Evolutionary conservation across 2,888 invertebrate genomes (phyloP).

Genomic region (Diadegma fenestrale): DNA sequence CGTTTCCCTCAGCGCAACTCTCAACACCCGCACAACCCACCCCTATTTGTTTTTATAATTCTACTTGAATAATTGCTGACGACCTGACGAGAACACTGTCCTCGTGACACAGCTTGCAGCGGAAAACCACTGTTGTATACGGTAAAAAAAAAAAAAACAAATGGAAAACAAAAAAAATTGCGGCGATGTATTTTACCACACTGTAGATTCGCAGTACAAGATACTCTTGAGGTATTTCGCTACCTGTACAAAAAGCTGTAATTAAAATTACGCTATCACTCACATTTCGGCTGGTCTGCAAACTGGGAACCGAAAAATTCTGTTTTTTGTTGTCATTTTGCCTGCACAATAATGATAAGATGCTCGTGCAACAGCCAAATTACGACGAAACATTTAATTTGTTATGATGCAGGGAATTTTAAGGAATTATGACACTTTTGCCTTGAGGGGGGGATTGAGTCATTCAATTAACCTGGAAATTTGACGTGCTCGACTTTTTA

Average conservation of each 20-base stretch:
- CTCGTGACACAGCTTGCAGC: slow-evolving; percentile 44
- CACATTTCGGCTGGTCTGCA: neutral
- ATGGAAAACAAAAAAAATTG: neutral
- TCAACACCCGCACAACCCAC: slow-evolving; percentile 69
- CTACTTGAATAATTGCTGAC: slow-evolving; percentile 79
- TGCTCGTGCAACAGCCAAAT: neutral
- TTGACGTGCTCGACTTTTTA: slow-evolving; percentile 13
- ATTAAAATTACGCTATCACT: slow-evolving; percentile 24
- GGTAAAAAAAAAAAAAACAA: neutral
- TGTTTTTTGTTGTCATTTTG: neutral
- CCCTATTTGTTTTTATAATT: slow-evolving; percentile 82
- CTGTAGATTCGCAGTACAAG: slow-evolving; percentile 19
- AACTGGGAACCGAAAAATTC: neutral
- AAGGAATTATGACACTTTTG: neutral
- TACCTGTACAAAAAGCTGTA: slow-evolving; percentile 10
- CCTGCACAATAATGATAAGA: neutral
- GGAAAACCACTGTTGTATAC: slow-evolving; percentile 35
- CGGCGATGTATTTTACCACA: slow-evolving; percentile 9
- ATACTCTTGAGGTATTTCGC: slow-evolving; percentile 14
- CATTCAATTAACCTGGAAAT: slow-evolving; percentile 13
- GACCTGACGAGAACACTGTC: slow-evolving; percentile 37
- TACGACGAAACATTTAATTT: neutral
- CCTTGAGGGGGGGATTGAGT: neutral
- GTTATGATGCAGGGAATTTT: neutral
- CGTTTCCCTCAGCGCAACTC: slow-evolving; percentile 35